Evolutionary conservation across 2,797 vertebrate species (phyloP).

Genomic region (Tolypeutes matacus): DNA sequence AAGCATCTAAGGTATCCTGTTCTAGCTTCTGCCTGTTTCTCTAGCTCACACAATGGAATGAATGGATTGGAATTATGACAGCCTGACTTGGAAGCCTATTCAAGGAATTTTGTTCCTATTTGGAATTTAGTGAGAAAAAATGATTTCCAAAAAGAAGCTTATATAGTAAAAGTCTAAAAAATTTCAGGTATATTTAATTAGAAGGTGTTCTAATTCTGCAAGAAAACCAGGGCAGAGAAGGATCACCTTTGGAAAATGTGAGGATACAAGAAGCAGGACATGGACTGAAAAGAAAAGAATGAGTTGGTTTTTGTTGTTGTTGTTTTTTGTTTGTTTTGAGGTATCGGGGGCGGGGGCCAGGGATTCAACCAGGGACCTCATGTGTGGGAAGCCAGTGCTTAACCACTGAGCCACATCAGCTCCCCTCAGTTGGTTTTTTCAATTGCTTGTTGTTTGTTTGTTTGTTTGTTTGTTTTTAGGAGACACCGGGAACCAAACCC

Average conservation of each 20-base stretch:
- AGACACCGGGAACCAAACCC: no score
- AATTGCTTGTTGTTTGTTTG: no score
- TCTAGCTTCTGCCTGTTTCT: neutral
- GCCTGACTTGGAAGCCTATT: neutral
- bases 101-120: conserved; percentile 29
- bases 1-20: neutral
- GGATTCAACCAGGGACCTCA: no score
- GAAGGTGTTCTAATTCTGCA: neutral
- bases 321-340: no score
- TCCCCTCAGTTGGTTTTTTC: no score
- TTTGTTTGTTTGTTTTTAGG: no score
- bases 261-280: neutral
- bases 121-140: conserved; percentile 48
- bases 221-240: neutral
- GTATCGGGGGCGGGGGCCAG: no score
- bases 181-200: neutral
- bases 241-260: conserved; percentile 35
- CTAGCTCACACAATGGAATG: neutral
- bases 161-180: conserved; percentile 28
- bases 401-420: no score
- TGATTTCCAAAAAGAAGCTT: conserved; percentile 8
- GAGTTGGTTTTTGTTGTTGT: no score
- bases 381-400: no score
- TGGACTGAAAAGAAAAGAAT: neutral
- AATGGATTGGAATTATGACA: neutral